Conservation (phyloP, 92 coral and sea anemone genomes). For the Micromussa lordhowensis region DNA sequence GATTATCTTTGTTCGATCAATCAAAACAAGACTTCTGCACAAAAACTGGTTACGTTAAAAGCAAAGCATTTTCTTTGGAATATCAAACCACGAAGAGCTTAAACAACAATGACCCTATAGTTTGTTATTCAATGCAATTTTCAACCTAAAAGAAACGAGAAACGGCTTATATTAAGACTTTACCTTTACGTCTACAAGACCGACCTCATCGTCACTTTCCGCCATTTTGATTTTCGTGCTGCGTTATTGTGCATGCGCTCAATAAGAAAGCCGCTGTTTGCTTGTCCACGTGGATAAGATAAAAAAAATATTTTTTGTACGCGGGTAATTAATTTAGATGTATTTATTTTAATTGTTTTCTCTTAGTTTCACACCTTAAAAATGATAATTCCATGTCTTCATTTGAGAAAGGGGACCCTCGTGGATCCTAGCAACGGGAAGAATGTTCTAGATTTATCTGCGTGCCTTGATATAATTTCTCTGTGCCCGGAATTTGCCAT, state of each 20-base stretch:
- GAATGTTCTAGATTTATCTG: slow-evolving; percentile 12
- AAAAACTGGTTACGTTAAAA: not conserved
- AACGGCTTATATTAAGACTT: not conserved
- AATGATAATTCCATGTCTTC: slow-evolving; percentile 58
- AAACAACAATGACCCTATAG: not conserved
- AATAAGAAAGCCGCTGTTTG: slow-evolving; percentile 28
- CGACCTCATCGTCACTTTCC: slow-evolving; percentile 82
- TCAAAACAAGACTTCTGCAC: too few species aligned
- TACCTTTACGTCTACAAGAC: slow-evolving; percentile 79
- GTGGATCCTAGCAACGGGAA: slow-evolving; percentile 29
- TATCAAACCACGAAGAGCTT: not conserved
- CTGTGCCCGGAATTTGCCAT: slow-evolving; percentile 46
- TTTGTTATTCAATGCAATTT: not conserved
- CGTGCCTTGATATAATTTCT: slow-evolving; percentile 9
- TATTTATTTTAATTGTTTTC: not conserved
- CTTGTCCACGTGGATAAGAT: not conserved
- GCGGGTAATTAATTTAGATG: not conserved
- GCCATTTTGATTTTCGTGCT: slow-evolving; percentile 77
- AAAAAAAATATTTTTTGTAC: too few species aligned
- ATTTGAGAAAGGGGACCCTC: slow-evolving; percentile 31
- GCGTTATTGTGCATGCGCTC: slow-evolving; percentile 18
- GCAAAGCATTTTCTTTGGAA: not conserved
- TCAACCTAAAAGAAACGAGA: not conserved
- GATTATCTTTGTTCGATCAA: not conserved
- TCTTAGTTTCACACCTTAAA: not conserved